phyloP scores from a whole-genome alignment of 2,888 invertebrate genomes.

The Ornithoptera alexandrae region DNA sequence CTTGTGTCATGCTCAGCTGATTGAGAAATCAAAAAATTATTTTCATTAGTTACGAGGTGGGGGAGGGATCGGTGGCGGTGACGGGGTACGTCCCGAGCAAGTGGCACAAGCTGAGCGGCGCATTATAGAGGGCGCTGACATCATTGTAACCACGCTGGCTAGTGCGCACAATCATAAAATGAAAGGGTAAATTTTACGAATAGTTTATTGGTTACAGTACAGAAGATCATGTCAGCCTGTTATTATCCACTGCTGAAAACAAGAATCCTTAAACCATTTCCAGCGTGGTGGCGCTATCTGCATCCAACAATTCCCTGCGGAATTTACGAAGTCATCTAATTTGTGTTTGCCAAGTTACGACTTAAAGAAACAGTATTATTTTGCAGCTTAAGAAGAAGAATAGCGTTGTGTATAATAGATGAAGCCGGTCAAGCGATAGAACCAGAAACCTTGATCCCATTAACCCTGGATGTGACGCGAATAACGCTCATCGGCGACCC shows the following conservation, averaged over 20 bases:
- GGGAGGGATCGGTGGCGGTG: constrained; percentile 36
- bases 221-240: no score
- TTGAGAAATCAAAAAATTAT: constrained; percentile 16
- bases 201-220: background rate
- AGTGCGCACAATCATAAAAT: constrained; percentile 74
- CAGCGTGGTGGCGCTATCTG: no score
- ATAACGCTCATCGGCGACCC: constrained; percentile 93
- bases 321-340: no score
- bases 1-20: background rate
- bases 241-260: no score
- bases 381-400: constrained; percentile 59
- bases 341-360: no score
- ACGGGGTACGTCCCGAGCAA: constrained; percentile 49
- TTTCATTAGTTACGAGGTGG: constrained; percentile 31
- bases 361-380: background rate
- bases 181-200: constrained; percentile 46
- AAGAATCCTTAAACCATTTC: no score
- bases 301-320: no score
- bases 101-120: constrained; percentile 54
- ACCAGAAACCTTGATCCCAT: constrained; percentile 89
- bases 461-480: constrained; percentile 86
- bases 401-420: constrained; percentile 88
- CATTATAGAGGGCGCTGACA: constrained; percentile 81
- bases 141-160: constrained; percentile 86
- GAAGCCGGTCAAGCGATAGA: constrained; percentile 94